These are phyloP conservation scores for Aplodontia rufa DNA, from an alignment of 2,113 vertebrate species.

Conservation along the genomic window DNA sequence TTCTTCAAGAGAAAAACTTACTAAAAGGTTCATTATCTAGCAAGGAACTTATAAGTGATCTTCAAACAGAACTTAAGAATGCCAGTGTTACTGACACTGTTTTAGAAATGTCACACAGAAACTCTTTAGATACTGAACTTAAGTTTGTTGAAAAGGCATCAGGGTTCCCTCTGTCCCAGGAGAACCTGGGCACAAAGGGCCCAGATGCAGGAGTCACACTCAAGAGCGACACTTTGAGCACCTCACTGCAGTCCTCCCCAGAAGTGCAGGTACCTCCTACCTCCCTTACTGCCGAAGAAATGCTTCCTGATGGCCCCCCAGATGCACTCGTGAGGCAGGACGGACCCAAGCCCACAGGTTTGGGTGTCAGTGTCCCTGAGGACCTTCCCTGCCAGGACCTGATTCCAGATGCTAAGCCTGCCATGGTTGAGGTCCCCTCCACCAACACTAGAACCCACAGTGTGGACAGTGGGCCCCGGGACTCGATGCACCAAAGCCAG, in stretches of 20 bases:
- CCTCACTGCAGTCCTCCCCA: conserved; percentile 67
- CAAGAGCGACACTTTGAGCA: conserved; percentile 48
- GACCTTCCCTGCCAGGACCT: conserved; percentile 74
- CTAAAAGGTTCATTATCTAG: conserved; percentile 84
- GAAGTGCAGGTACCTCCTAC: conserved; percentile 84
- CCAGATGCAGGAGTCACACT: conserved; percentile 80
- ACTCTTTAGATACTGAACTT: conserved; percentile 79
- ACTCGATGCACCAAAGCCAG: conserved; percentile 23
- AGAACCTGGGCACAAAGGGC: conserved; percentile 68
- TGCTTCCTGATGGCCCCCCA: conserved; percentile 62
- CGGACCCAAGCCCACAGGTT: conserved; percentile 69
- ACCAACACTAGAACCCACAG: conserved; percentile 85
- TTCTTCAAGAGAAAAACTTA: conserved; percentile 92
- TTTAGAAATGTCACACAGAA: conserved; percentile 82
- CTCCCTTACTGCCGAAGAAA: conserved; percentile 79
- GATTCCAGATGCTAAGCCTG: conserved; percentile 63
- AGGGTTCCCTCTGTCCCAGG: conserved; percentile 75
- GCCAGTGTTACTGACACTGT: conserved; percentile 80
- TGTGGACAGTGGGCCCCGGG: conserved; percentile 33
- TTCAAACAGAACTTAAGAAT: conserved; percentile 81
- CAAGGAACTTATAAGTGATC: conserved; percentile 67
- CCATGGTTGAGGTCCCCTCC: conserved; percentile 78
- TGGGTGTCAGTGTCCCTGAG: conserved; percentile 69
- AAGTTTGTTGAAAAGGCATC: conserved; percentile 65
- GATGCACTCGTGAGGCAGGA: conserved; percentile 69